Evolutionary conservation across 2,888 invertebrate species (phyloP).

Genomic region (Eupithecia vulgata): DNA sequence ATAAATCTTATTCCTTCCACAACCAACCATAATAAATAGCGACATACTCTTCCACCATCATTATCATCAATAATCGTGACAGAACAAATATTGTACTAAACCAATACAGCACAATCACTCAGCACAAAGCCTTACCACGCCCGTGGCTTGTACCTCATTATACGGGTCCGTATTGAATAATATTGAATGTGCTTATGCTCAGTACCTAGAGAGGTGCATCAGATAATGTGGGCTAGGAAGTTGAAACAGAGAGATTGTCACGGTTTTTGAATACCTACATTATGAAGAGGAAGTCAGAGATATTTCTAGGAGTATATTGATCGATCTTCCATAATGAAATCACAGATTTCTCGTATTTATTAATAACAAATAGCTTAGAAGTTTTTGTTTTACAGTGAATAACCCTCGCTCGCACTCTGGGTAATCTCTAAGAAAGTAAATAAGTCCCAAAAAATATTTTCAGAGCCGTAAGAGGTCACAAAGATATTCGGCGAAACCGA

Average conservation of each 20-base stretch:
- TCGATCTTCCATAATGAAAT: neutral
- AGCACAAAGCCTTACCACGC: slow-evolving; percentile 22
- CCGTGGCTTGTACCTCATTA: slow-evolving; percentile 34
- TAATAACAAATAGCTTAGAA: too few species aligned
- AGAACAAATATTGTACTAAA: slow-evolving; percentile 16
- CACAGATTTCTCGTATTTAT: neutral
- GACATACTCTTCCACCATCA: neutral
- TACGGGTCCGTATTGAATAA: slow-evolving; percentile 23
- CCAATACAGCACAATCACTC: slow-evolving; percentile 22
- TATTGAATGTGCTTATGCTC: slow-evolving; percentile 16
- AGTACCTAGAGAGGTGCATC: slow-evolving; percentile 12
- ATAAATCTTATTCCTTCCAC: neutral
- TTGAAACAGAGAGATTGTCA: neutral
- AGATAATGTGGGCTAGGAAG: neutral
- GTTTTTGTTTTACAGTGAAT: too few species aligned
- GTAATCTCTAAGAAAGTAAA: too few species aligned
- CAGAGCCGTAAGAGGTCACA: too few species aligned
- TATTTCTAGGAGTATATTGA: neutral
- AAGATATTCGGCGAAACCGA: too few species aligned
- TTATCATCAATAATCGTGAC: slow-evolving; percentile 16
- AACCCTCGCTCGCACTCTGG: too few species aligned
- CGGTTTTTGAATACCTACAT: neutral
- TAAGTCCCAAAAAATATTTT: too few species aligned
- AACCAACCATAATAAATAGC: neutral
- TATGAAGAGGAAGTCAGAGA: neutral